phyloP scores from a whole-genome alignment of 2,888 invertebrate species.

The Agrilus cyanescens region DNA sequence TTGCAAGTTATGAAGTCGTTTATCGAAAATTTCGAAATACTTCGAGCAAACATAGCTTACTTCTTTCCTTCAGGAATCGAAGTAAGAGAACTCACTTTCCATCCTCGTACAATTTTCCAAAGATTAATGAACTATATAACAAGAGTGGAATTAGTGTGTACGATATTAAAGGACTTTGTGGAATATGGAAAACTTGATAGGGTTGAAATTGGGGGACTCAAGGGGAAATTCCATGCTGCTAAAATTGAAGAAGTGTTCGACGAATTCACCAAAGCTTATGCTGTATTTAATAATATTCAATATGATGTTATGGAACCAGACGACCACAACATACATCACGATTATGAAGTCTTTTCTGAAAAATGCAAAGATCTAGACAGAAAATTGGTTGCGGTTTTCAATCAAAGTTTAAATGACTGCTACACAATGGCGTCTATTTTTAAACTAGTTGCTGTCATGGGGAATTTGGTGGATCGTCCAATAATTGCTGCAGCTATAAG shows the following conservation, averaged over 20 bases:
- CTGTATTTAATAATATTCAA: slow-evolving; percentile 40
- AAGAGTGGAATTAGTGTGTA: slow-evolving; percentile 52
- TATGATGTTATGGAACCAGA: slow-evolving; percentile 69
- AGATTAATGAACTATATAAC: slow-evolving; percentile 51
- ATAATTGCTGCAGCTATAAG: slow-evolving; percentile 61
- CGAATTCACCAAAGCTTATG: slow-evolving; percentile 32
- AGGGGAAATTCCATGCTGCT: slow-evolving; percentile 28
- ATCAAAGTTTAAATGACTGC: slow-evolving; percentile 72
- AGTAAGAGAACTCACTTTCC: slow-evolving; percentile 64
- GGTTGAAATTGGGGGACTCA: slow-evolving; percentile 36
- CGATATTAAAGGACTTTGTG: slow-evolving; percentile 60
- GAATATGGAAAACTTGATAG: slow-evolving; percentile 83
- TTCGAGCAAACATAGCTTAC: slow-evolving; percentile 35
- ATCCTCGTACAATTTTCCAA: slow-evolving; percentile 57
- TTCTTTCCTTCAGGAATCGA: slow-evolving; percentile 38
- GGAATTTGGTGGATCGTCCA: slow-evolving; percentile 61
- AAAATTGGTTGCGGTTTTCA: slow-evolving; percentile 65
- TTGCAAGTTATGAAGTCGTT: slow-evolving; percentile 26
- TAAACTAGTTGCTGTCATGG: slow-evolving; percentile 42
- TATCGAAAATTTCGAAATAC: slow-evolving; percentile 36
- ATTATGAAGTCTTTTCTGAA: slow-evolving; percentile 49
- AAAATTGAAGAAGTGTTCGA: slow-evolving; percentile 29
- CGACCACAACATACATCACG: slow-evolving; percentile 51
- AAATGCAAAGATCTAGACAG: slow-evolving; percentile 62
- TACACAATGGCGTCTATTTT: slow-evolving; percentile 50